Conservation (phyloP, 1,140 invertebrate species). For the Archivesica marissinica region DNA sequence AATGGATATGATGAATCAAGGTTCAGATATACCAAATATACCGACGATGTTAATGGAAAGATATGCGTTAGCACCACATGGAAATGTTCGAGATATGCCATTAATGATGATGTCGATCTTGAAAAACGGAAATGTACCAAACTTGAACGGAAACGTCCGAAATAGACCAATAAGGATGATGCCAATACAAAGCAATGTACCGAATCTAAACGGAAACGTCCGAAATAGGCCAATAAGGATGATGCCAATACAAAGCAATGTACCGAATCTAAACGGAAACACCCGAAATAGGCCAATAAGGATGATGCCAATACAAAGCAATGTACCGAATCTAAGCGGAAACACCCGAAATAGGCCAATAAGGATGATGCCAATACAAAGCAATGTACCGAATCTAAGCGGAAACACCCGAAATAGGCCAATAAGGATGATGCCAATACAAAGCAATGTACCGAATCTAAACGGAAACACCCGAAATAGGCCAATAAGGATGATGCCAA, state of each 20-base stretch:
- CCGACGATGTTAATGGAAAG: conserved; percentile 14
- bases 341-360: conserved; percentile 2
- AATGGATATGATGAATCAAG: conserved; percentile 12
- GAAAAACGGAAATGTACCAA: background rate
- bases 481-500: background rate
- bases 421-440: background rate
- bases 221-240: background rate
- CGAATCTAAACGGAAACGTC: background rate
- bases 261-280: background rate
- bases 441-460: background rate
- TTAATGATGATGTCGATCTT: background rate
- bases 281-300: background rate
- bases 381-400: background rate
- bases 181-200: background rate
- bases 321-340: background rate
- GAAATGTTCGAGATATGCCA: background rate
- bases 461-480: too few species aligned
- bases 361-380: conserved; percentile 1
- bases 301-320: conserved; percentile 1
- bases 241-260: conserved; percentile 12
- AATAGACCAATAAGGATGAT: conserved; percentile 17
- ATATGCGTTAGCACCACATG: background rate
- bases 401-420: background rate
- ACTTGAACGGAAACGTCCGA: background rate
- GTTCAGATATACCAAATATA: background rate